phyloP scores from a whole-genome alignment of 2,888 invertebrate genomes.

The Zonitis immaculata region DNA sequence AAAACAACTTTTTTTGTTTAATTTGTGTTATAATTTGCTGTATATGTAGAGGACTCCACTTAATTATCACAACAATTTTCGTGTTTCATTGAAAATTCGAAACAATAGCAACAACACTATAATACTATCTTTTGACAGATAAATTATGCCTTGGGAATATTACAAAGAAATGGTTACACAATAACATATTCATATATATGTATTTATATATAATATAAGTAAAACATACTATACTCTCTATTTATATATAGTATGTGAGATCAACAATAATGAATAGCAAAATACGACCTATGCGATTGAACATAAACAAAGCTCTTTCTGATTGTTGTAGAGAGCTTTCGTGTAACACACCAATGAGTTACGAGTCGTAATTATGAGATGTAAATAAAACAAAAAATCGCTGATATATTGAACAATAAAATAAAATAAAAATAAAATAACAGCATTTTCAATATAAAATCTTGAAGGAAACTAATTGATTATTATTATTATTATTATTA shows the following conservation, averaged over 20 bases:
- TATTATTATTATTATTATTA: no score
- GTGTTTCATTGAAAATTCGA: slow-evolving; percentile 6
- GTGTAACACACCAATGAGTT: slow-evolving; percentile 16
- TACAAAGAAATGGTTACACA: slow-evolving; percentile 14
- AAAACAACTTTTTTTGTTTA: no score
- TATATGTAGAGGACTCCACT: background rate
- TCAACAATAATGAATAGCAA: no score
- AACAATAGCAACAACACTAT: slow-evolving; percentile 11
- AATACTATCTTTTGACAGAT: slow-evolving; percentile 20
- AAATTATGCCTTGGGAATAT: slow-evolving; percentile 14
- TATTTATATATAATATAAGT: no score
- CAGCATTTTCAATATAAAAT: no score
- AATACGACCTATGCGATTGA: slow-evolving; percentile 5
- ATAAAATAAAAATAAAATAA: no score
- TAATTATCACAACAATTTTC: slow-evolving; percentile 2
- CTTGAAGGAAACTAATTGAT: no score
- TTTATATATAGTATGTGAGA: no score
- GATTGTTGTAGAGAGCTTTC: slow-evolving; percentile 17
- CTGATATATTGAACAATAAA: no score
- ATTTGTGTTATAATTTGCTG: no score
- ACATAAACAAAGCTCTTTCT: slow-evolving; percentile 18
- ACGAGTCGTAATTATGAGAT: slow-evolving; percentile 13
- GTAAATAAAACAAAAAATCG: slow-evolving; percentile 12
- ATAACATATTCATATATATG: slow-evolving; percentile 5
- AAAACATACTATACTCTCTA: no score